Conservation (phyloP, 2,113 vertebrate species). For the Chaetura pelagica region DNA sequence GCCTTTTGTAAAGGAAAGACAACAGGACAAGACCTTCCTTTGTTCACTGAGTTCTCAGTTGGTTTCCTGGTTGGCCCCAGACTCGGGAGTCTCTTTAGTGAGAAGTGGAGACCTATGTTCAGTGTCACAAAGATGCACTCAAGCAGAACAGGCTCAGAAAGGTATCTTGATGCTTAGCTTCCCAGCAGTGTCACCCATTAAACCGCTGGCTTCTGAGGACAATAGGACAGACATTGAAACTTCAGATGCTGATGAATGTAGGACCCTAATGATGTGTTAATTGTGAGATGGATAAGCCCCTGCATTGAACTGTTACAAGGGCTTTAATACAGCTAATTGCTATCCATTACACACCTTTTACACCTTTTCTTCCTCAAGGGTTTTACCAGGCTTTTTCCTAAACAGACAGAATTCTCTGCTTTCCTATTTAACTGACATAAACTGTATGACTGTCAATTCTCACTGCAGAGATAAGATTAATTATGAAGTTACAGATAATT, state of each 20-base stretch:
- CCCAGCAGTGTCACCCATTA: neutral
- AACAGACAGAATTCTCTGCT: neutral
- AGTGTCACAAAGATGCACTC: neutral
- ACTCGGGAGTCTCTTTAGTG: neutral
- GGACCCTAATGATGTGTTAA: neutral
- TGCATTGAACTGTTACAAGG: neutral
- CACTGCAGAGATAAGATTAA: neutral
- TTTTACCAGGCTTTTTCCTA: neutral
- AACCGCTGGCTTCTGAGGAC: neutral
- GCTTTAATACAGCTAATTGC: neutral
- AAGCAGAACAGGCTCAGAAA: neutral
- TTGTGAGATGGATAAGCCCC: neutral
- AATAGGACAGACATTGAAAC: neutral
- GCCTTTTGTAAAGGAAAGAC: neutral
- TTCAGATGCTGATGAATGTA: neutral
- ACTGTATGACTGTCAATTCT: neutral
- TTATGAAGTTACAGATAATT: neutral
- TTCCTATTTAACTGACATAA: neutral
- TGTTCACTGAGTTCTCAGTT: neutral
- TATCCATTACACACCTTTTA: neutral
- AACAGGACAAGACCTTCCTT: neutral
- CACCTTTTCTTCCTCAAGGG: neutral
- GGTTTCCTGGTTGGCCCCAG: neutral
- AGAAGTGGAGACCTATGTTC: neutral
- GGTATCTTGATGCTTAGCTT: neutral